Evolutionary conservation across 2,113 vertebrate genomes (phyloP).

Genomic region (Cynopterus brachyotis): DNA sequence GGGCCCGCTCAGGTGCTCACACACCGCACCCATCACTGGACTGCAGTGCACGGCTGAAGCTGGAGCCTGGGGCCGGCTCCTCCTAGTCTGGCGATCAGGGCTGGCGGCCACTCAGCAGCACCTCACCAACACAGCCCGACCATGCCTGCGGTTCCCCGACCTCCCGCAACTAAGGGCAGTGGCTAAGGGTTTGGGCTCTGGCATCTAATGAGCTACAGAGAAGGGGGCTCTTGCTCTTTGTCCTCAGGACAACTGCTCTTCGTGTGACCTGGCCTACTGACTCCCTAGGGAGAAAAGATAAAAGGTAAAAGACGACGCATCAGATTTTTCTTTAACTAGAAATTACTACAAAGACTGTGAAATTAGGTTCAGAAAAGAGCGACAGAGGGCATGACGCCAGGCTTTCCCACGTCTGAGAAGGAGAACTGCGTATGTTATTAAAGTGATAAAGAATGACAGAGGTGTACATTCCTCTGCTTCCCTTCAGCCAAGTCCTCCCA

Average conservation of each 20-base stretch:
- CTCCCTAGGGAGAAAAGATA: neutral
- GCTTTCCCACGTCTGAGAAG: neutral
- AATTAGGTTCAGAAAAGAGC: neutral
- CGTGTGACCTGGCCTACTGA: neutral
- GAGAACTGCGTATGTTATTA: neutral
- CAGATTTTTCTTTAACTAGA: neutral
- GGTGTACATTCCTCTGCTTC: neutral
- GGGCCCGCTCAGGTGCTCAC: neutral
- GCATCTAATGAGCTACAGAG: neutral
- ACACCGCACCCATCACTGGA: neutral
- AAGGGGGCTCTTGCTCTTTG: neutral
- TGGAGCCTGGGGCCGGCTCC: neutral
- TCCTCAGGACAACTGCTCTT: neutral
- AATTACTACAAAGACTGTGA: neutral
- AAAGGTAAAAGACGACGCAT: neutral
- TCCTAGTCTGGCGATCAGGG: neutral
- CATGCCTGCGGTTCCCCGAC: no score
- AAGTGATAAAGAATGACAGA: neutral
- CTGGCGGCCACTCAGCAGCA: neutral
- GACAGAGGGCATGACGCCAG: neutral
- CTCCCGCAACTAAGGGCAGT: neutral
- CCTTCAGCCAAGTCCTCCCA: neutral
- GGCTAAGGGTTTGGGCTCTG: neutral
- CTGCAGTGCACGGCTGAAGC: neutral
- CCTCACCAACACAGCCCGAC: rapidly evolving